Conservation (phyloP, 2,888 invertebrate species). For the Drosophila subquinaria region DNA sequence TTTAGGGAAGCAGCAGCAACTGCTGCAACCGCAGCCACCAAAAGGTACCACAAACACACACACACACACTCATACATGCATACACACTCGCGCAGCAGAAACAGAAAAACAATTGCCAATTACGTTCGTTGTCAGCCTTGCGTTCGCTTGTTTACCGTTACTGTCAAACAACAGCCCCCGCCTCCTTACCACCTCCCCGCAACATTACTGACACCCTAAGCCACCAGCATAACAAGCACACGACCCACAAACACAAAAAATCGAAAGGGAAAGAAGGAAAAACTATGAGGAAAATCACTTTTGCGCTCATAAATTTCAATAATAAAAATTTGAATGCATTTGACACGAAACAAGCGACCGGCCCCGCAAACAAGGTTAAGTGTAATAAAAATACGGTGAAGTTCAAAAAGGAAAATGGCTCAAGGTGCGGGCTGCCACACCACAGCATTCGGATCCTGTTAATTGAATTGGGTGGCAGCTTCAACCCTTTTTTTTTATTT, state of each 20-base stretch:
- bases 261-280: slow-evolving; percentile 45
- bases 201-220: slow-evolving; percentile 35
- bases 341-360: slow-evolving; percentile 69
- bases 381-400: slow-evolving; percentile 73
- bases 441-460: slow-evolving; percentile 38
- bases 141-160: slow-evolving; percentile 51
- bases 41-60: slow-evolving; percentile 51
- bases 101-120: slow-evolving; percentile 79
- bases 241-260: slow-evolving; percentile 32
- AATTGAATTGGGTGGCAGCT: slow-evolving; percentile 68
- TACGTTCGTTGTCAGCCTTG: slow-evolving; percentile 54
- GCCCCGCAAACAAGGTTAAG: slow-evolving; percentile 70
- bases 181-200: background rate
- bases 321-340: slow-evolving; percentile 81
- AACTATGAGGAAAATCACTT: slow-evolving; percentile 80
- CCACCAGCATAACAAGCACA: slow-evolving; percentile 59
- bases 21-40: slow-evolving; percentile 35
- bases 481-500: slow-evolving; percentile 66
- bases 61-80: slow-evolving; percentile 5
- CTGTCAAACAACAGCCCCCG: slow-evolving; percentile 26
- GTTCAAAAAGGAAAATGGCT: slow-evolving; percentile 67
- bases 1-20: slow-evolving; percentile 20
- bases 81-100: slow-evolving; percentile 17
- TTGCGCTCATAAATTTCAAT: slow-evolving; percentile 80
- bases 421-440: slow-evolving; percentile 64